Base-by-base conservation (phyloP, 23 tunicate genomes). In the Halocynthia roretzi region DNA sequence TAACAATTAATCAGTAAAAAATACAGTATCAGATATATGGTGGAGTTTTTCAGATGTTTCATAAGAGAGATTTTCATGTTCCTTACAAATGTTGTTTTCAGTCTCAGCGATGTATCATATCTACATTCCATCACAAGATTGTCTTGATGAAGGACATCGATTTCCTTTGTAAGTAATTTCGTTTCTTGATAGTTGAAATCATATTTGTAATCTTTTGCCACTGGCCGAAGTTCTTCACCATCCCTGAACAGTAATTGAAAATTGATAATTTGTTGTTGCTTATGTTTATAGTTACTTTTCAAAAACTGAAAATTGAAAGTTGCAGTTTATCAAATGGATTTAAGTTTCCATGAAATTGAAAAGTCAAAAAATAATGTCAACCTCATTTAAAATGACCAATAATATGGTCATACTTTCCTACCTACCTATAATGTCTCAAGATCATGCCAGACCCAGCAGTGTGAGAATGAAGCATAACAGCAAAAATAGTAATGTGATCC, bases 131-230 rank as follows among this genome's bases (percentile, higher is more conserved):
- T 52, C 7, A 55, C 44, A 12, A 80, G 12, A 53, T 70, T 68
- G 76, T 80, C 83, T 31, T 76, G 65, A 19, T 49, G 52, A 23
- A 7, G 4, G 7, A 80, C 44, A 15, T n/a, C 7, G 14, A 40
- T 5, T 63, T 80, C 83, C 52, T 53, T 70, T 2, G 76, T 7
- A 12, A 80, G 61, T 7, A 52, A 23, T 80, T 53, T 80, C 50
- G 83, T 68, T 55, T 80, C 83, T 53, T 80, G 83, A 31, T n/a
- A 80, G 62, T 80, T 63, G 31, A 80, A 68, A 53, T 80, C 83
- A 51, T 80, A 80, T 9, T 62, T 53, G 22, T 53, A 51, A 17
- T 80, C 83, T 55, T 15, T 80, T 17, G 83, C 65, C 7, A 80
- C 53, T 6, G 83, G 83, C 54, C 54, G 15, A 15, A 80, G 60